Evolutionary conservation across 2,113 vertebrate genomes (phyloP).

Genomic region (Myanophis thanlyinensis): DNA sequence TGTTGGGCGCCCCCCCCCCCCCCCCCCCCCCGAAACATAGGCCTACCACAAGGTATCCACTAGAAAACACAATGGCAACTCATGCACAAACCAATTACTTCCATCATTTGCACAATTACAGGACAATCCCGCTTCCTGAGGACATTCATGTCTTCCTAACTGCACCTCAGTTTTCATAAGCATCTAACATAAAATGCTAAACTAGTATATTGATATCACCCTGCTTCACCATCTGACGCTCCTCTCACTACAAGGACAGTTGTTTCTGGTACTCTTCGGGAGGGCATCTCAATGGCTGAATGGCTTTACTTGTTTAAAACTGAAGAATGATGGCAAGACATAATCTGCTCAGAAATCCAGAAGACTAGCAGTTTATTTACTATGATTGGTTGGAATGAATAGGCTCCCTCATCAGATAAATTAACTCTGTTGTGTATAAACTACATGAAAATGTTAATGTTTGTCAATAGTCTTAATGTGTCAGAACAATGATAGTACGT

Average conservation of each 20-base stretch:
- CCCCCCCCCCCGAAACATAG: no score
- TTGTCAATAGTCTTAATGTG: neutral
- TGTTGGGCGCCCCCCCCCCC: no score
- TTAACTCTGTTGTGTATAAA: neutral
- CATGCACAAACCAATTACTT: neutral
- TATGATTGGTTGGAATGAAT: neutral
- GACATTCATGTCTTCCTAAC: neutral
- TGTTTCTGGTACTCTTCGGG: neutral
- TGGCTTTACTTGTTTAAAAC: neutral
- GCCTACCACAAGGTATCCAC: neutral
- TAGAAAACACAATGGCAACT: neutral
- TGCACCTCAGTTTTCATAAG: neutral
- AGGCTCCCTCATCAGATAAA: neutral
- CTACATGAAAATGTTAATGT: neutral
- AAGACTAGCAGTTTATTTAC: neutral
- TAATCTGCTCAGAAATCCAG: neutral
- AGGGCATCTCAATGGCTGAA: neutral
- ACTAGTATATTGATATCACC: neutral
- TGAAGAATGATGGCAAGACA: neutral
- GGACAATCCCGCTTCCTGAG: neutral
- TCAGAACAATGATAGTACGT: neutral
- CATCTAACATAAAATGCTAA: neutral
- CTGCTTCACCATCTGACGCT: neutral
- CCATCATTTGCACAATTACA: neutral
- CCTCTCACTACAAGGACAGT: neutral